These are phyloP conservation scores for Pyrochroa serraticornis DNA, from an alignment of 2,888 invertebrate species.

Conservation along the genomic window DNA sequence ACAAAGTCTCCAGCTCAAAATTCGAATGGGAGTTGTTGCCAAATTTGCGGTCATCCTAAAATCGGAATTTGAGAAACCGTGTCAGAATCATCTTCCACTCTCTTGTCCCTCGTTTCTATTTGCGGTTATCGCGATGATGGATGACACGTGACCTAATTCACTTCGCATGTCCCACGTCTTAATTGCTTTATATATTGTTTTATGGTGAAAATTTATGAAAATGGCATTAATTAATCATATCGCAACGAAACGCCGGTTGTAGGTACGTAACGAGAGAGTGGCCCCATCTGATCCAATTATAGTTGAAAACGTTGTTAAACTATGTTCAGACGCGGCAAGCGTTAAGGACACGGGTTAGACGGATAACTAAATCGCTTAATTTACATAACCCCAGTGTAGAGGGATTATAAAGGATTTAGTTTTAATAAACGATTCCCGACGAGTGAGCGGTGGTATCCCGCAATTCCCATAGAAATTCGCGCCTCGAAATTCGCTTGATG, in stretches of 20 bases:
- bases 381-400: conserved; percentile 33
- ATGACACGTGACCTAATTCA: conserved; percentile 1
- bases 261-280: conserved; percentile 17
- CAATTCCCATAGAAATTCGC: too few species aligned
- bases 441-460: neutral
- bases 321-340: conserved; percentile 33
- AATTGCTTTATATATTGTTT: conserved; percentile 2
- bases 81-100: too few species aligned
- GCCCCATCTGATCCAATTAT: conserved; percentile 34
- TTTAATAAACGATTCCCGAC: conserved; percentile 30
- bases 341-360: conserved; percentile 32
- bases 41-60: too few species aligned
- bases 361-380: conserved; percentile 36
- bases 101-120: too few species aligned
- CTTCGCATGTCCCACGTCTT: conserved; percentile 5
- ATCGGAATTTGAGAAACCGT: too few species aligned
- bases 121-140: too few species aligned
- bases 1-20: too few species aligned
- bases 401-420: conserved; percentile 32
- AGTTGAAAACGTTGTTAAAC: conserved; percentile 34
- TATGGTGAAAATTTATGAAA: conserved; percentile 2
- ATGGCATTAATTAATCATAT: conserved; percentile 25
- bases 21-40: too few species aligned
- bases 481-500: too few species aligned
- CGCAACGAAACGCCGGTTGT: conserved; percentile 18